Evolutionary conservation across 1,140 invertebrate species (phyloP), one percentile per base, ranked within the genome.

Genomic region (Phymorhynchus buccinoides): DNA sequence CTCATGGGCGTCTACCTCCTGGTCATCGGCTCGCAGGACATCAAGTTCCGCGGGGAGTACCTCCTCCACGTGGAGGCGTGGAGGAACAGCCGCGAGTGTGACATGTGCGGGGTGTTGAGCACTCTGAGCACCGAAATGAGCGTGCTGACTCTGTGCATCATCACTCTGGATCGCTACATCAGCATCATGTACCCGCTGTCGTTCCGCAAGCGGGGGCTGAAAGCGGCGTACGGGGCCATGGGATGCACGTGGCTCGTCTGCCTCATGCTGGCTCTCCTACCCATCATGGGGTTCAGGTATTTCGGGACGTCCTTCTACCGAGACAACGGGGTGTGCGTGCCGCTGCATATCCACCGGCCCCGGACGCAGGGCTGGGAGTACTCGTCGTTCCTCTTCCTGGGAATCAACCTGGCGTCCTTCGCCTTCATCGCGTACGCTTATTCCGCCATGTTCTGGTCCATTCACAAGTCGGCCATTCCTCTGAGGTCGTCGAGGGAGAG

Each of bases 1-100:
- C 91, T 97, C 30, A 97, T 97, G 96, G 96, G 96, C 0, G 90
- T 97, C 73, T 97, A 97, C 92, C 93, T 97, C 83, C 90, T 96
- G 22, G 94, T 95, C 77, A 96, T 97, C 87, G 96, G 95, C 7
- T 91, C 95, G 44, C 94, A 96, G 88, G 96, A 97, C 90, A 89
- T 94, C 42, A 93, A 94, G 78, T 96, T 95, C 89, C 93, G 96
- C 32, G 94, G 95, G 80, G 93, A 93, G 73, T 97, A 96, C 92
- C 94, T 95, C 87, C 89, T 92, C 84, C 93, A 95, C 83, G 95
- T 96, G 1, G 93, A 94, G 39, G 89, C 93, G 0, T 97, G 96
- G 96, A 95, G 96, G 88, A 94, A 94, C 7, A 96, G 96, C 1
- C 95, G 95, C 94, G 80, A 85, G 22, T 92, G 92, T 80, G 88